These are phyloP conservation scores for Galerucella pusilla DNA, from an alignment of 2,888 invertebrate species.

Conservation along the genomic window DNA sequence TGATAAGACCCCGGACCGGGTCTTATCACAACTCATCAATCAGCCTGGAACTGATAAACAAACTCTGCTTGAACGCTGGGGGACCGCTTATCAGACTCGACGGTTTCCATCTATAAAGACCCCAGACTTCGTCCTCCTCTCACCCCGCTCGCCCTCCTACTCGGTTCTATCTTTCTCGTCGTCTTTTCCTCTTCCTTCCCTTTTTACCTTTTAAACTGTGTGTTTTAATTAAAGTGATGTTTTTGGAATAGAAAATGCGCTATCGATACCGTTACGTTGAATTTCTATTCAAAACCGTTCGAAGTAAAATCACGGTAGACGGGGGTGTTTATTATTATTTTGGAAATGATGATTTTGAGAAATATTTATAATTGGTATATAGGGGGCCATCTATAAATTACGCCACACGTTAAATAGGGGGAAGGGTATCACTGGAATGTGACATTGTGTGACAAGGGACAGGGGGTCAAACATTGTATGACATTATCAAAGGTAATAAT, in stretches of 20 bases:
- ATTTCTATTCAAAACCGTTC: background rate
- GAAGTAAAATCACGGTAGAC: background rate
- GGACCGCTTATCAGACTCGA: constrained; percentile 68
- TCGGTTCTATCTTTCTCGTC: constrained; percentile 25
- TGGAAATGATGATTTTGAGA: too few relatives aligned
- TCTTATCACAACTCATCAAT: constrained; percentile 66
- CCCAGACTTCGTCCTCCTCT: constrained; percentile 48
- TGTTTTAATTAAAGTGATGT: constrained; percentile 29
- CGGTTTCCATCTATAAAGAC: constrained; percentile 67
- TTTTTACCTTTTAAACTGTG: constrained; percentile 35
- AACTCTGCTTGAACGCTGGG: constrained; percentile 64
- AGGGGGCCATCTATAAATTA: too few relatives aligned
- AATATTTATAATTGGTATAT: too few relatives aligned
- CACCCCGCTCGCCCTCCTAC: constrained; percentile 25
- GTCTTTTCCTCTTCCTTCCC: constrained; percentile 27
- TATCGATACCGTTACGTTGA: constrained; percentile 1
- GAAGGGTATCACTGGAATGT: too few relatives aligned
- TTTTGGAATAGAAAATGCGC: constrained; percentile 11
- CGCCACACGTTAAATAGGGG: too few relatives aligned
- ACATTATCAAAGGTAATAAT: too few relatives aligned
- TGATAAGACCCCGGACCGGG: constrained; percentile 64
- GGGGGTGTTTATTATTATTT: background rate
- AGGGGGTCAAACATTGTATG: too few relatives aligned
- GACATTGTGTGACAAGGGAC: too few relatives aligned
- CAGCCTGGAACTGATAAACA: constrained; percentile 65